A percentile compares a stretch with the other conserved stretches of the same genome.
phyloP scores from a whole-genome alignment of 2,113 vertebrate species.

The Phylloscopus whistleri region DNA sequence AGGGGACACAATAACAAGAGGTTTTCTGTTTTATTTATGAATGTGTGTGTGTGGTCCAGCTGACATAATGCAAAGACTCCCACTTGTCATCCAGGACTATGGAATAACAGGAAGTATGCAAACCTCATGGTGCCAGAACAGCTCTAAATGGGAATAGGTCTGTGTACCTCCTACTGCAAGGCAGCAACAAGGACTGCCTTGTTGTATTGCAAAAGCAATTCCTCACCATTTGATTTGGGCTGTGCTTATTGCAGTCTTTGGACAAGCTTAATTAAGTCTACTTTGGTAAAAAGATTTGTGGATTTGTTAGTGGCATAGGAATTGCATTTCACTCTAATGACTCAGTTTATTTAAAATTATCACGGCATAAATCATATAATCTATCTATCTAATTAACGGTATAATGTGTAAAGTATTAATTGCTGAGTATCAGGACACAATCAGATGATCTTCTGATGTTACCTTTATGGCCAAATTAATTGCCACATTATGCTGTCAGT shows the following conservation, averaged over 20 bases:
- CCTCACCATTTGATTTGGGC: not conserved
- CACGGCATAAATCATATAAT: not conserved
- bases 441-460: not conserved
- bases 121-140: not conserved
- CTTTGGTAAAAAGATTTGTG: not conserved
- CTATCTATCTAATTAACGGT: not conserved
- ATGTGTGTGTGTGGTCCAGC: not conserved
- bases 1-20: not conserved
- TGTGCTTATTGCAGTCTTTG: not conserved
- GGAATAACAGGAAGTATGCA: not conserved
- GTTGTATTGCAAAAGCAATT: not conserved
- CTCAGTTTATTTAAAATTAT: not conserved
- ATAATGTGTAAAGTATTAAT: not conserved
- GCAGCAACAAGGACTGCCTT: not conserved
- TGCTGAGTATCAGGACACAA: not conserved
- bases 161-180: not conserved
- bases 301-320: not conserved
- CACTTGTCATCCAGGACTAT: not conserved
- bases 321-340: not conserved
- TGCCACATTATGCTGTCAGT: not conserved
- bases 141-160: not conserved
- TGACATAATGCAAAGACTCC: rapidly evolving
- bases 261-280: not conserved
- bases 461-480: not conserved
- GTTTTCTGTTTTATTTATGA: not conserved